Base-by-base conservation (phyloP, 2,113 vertebrate genomes). In the Salvelinus namaycush region DNA sequence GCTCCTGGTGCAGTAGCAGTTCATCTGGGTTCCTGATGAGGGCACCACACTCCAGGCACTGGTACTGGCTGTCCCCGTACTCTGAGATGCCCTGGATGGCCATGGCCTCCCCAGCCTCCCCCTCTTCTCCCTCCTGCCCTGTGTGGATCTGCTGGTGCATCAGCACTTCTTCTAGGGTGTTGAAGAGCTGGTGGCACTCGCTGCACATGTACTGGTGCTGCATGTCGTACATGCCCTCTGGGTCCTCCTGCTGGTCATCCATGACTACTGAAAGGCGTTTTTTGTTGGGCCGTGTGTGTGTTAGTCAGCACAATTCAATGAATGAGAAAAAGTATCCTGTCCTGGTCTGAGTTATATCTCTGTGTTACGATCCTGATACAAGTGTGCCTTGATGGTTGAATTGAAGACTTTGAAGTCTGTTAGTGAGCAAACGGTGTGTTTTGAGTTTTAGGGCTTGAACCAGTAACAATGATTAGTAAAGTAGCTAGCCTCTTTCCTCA, bases 181-280 rank as follows among this genome's bases (percentile, higher is more conserved):
- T 93, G 83, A 95, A 97, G 20, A 97, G 95, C 87, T 93, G 84
- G 18, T 95, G 94, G 44, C 96, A 97, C 88, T 97, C 95, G 0
- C 96, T 96, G 84, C 96, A 97, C 95, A 97, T 97, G 73, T 94
- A 97, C 89, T 97, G 95, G 83, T 96, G 96, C 83, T 96, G 95
- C 79, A 95, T 92, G 73, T 94, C 92, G 74, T 94, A 92, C 68
- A 92, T 57, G 1, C 65, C 83, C 1, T 91, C 90, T 0, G 73
- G 68, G 74, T 90, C 93, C 76, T 88, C 87, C 82, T 89, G 83
- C 70, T 87, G 88, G 51, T 91, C 91, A 8, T 77, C 87, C 93
- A 94, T 93, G 73, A 71, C 81, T 77, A 70, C 14, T 66, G 59
- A 20, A 44, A 60, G 60, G 39, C 8, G 49, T 0, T 11, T 44